Evolutionary conservation across 2,888 invertebrate genomes (phyloP).

Genomic region (Luperina nickerlii): DNA sequence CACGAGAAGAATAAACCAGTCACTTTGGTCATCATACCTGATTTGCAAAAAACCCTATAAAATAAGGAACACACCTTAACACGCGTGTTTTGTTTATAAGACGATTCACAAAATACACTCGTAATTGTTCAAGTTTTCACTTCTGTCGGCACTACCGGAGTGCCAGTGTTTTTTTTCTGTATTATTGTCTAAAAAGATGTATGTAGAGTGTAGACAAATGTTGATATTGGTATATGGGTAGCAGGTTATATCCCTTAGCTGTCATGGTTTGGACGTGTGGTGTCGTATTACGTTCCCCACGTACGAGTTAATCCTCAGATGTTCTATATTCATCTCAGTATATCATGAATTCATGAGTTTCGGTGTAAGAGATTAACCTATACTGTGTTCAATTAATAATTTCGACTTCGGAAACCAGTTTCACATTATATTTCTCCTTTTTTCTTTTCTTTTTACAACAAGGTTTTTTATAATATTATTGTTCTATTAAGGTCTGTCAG

Average conservation of each 20-base stretch:
- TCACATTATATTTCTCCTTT: not conserved
- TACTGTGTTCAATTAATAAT: constrained; percentile 55
- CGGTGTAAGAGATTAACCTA: constrained; percentile 59
- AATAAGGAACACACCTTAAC: too few species aligned
- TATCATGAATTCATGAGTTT: constrained; percentile 56
- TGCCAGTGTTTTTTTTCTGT: constrained; percentile 3
- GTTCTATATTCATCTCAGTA: constrained; percentile 58
- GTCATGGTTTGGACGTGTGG: constrained; percentile 54
- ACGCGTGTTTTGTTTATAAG: too few species aligned
- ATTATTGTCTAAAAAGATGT: constrained; percentile 11
- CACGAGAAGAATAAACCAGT: too few species aligned
- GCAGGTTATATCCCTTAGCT: constrained; percentile 47
- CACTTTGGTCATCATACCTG: too few species aligned
- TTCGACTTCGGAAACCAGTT: constrained; percentile 29
- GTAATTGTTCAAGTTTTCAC: too few species aligned
- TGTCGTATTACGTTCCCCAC: constrained; percentile 61
- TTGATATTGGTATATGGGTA: constrained; percentile 38
- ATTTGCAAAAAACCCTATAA: too few species aligned
- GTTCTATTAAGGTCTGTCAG: constrained; percentile 1
- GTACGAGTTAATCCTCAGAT: constrained; percentile 62
- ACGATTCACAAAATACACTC: too few species aligned
- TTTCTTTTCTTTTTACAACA: not conserved
- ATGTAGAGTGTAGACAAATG: constrained; percentile 30
- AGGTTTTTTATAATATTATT: not conserved
- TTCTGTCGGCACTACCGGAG: too few species aligned